A percentile compares a stretch with the other conserved stretches of the same genome.
Evolutionary conservation across 2,888 invertebrate species (phyloP).

Genomic region (Dicranocentrus wangi): DNA sequence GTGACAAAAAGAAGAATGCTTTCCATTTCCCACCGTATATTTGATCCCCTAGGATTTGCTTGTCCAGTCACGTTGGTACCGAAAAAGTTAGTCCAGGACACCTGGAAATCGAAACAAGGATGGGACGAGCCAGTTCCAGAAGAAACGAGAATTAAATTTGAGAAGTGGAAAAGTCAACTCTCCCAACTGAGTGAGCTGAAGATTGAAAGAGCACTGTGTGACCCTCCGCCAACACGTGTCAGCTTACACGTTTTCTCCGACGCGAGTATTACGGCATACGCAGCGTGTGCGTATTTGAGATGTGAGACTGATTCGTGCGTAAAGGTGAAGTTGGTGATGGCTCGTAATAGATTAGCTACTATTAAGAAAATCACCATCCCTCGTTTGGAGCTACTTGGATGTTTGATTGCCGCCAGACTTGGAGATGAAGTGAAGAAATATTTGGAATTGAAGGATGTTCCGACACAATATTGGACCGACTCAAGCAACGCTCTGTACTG

Average conservation of each 20-base stretch:
- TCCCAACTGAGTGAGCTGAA: background rate
- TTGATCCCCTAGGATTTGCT: conserved; percentile 21
- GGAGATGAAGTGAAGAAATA: conserved; percentile 48
- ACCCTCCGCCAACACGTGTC: no score
- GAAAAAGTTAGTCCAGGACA: background rate
- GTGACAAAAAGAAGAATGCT: conserved; percentile 9
- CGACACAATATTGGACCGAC: conserved; percentile 63
- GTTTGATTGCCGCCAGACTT: conserved; percentile 72
- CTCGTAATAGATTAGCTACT: conserved; percentile 73
- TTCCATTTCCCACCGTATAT: background rate
- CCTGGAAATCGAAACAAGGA: conserved; percentile 2
- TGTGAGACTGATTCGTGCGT: conserved; percentile 42
- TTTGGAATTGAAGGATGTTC: conserved; percentile 47
- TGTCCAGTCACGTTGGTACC: background rate
- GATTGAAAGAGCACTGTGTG: background rate
- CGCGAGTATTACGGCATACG: background rate
- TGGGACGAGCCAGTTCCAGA: background rate
- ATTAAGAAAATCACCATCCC: conserved; percentile 73
- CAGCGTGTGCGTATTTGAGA: conserved; percentile 72
- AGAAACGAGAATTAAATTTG: background rate
- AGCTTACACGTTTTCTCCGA: background rate
- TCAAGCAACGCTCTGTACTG: conserved; percentile 66
- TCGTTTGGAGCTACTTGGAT: conserved; percentile 73
- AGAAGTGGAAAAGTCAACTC: background rate
- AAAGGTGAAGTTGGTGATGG: conserved; percentile 70